Base-by-base conservation (phyloP, 2,888 invertebrate genomes). In the Magallana nippona region DNA sequence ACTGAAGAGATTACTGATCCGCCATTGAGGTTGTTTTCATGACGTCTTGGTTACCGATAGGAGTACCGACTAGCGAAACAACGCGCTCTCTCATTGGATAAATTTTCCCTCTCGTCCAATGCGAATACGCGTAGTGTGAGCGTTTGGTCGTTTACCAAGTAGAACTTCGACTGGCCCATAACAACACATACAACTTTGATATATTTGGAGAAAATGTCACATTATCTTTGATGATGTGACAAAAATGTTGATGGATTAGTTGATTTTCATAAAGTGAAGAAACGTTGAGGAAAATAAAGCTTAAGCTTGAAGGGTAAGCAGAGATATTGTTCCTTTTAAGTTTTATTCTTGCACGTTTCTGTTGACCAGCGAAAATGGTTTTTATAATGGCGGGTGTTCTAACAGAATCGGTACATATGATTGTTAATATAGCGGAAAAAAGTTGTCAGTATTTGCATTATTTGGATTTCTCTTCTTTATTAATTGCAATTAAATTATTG, bases 21-120 rank as follows among this genome's bases (percentile, higher is more conserved):
- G 91, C 91, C 91, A 91, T 90, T 86, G 84, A 83, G 87, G 85
- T 90, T 91, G 90, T 91, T 90, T 89, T 89, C 88, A 85, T 91
- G 90, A 90, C 90, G 90, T 90, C 90, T 87, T 89, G 90, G 91
- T 89, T 89, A 90, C 91, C 87, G 87, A 85, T 87, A 88, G 83
- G 83, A 60, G 57, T 19, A 56, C 81, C 63, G 27, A 78, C 62
- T 27, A 1, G 1, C 11, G 71, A 62, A 78, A 32, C 27, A 82
- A 89, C 77, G 19, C 27, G 22, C 2, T 19, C 27, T 84, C n/a
- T 84, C 81, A 88, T 89, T 89, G 87, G 90, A 80, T 82, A 27
- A 81, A 44, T 71, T 55, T 19, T 19, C 11, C 2, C 10, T 0
- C 1, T 82, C 56, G 83, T n/a, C 89, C 90, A 89, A 89, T 90